phyloP scores from a whole-genome alignment of 2,113 vertebrate species.

The Neogale vison region DNA sequence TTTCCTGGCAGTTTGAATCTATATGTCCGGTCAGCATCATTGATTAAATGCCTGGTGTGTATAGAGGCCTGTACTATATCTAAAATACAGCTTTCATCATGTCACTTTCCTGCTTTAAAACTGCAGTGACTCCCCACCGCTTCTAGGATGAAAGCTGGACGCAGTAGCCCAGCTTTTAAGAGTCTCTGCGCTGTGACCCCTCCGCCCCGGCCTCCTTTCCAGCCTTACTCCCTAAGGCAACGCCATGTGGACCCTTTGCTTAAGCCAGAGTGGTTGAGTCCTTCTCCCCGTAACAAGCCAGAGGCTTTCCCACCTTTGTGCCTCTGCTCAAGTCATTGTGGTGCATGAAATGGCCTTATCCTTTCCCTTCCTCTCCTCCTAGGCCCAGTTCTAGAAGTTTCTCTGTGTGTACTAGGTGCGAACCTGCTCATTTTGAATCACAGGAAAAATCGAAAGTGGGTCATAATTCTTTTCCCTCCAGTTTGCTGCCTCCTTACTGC shows the following conservation, averaged over 20 bases:
- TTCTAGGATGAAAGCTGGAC: conserved; percentile 21
- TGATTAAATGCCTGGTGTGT: conserved; percentile 64
- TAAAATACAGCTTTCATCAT: conserved; percentile 33
- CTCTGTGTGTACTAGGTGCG: background rate
- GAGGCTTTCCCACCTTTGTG: background rate
- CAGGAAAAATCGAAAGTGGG: background rate
- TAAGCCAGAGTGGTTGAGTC: background rate
- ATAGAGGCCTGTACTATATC: background rate
- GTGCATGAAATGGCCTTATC: background rate
- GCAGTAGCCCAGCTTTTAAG: background rate
- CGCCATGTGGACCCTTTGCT: background rate
- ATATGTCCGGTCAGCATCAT: conserved; percentile 48
- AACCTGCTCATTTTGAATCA: background rate
- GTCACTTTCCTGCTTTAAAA: conserved; percentile 43
- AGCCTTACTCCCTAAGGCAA: background rate
- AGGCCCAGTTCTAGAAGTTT: background rate
- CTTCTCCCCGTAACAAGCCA: background rate
- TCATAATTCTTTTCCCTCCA: background rate
- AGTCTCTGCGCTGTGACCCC: background rate
- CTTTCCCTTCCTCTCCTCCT: background rate
- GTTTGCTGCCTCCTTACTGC: background rate
- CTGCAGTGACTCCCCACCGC: background rate
- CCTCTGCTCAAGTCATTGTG: background rate
- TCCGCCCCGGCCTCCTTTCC: background rate
- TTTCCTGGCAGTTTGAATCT: conserved; percentile 73